phyloP scores from a whole-genome alignment of 2,797 vertebrate genomes.

The Hydrolagus colliei region DNA sequence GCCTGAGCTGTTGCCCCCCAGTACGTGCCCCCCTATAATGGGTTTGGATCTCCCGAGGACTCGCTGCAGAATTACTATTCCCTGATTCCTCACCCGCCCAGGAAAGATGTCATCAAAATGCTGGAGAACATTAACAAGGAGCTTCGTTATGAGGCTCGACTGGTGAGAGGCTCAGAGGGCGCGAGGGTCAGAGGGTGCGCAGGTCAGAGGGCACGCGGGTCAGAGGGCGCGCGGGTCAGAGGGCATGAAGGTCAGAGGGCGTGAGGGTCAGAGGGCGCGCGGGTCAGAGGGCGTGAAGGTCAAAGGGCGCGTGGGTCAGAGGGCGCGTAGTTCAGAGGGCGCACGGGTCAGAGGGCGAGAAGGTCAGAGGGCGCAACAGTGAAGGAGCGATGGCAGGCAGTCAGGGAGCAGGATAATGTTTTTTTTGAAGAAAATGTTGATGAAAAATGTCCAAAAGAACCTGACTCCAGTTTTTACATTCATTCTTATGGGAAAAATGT shows the following conservation, averaged over 20 bases:
- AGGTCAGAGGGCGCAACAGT: no score
- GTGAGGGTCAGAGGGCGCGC: background rate
- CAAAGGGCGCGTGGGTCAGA: background rate
- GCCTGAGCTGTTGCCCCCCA: conserved; percentile 40
- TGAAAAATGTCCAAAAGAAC: no score
- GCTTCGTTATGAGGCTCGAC: conserved; percentile 64
- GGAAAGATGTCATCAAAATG: conserved; percentile 70
- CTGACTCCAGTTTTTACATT: no score
- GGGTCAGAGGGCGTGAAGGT: background rate
- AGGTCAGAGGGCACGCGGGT: background rate
- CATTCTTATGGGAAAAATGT: no score
- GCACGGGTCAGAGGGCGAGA: background rate
- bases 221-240: background rate
- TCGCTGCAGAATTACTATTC: conserved; percentile 82
- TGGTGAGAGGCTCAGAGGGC: conserved; percentile 61
- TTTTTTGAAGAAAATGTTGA: no score
- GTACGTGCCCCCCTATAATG: conserved; percentile 82
- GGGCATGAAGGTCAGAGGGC: background rate
- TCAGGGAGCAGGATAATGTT: no score
- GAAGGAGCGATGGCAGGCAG: background rate
- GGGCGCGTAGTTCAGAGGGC: background rate
- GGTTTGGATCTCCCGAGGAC: conserved; percentile 80
- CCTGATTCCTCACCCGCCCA: conserved; percentile 71
- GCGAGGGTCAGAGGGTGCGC: background rate
- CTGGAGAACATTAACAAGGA: conserved; percentile 71